Conservation (phyloP, 2,888 invertebrate species). For the Bhutanitis thaidina region DNA sequence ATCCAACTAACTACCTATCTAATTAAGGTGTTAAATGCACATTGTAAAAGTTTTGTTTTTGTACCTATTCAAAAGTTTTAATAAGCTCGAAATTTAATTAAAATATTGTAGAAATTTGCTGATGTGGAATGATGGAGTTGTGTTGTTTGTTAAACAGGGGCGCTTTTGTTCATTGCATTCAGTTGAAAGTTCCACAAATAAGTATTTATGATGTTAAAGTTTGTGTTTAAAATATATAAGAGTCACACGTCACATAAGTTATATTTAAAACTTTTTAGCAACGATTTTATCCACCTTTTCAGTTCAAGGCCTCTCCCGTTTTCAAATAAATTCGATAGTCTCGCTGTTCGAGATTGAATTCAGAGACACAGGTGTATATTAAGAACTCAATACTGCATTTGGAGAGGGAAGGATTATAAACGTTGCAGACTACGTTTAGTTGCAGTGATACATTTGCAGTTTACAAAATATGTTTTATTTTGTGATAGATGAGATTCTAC, state of each 20-base stretch:
- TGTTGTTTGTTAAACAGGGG: too few species aligned
- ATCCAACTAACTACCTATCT: neutral
- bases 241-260: neutral
- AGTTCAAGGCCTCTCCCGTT: neutral
- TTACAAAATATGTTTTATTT: too few species aligned
- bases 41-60: neutral
- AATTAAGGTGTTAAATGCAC: neutral
- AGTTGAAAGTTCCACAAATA: too few species aligned
- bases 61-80: neutral
- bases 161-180: too few species aligned
- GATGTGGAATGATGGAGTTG: neutral
- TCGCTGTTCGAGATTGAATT: neutral
- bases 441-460: too few species aligned
- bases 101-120: neutral
- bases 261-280: neutral
- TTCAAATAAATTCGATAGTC: neutral
- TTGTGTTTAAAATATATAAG: too few species aligned
- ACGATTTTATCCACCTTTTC: neutral
- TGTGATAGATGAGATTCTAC: too few species aligned
- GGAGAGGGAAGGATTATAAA: neutral
- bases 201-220: too few species aligned
- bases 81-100: constrained; percentile 3
- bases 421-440: neutral
- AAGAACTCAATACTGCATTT: neutral
- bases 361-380: neutral